Base-by-base conservation (phyloP, 92 coral and sea anemone species). In the Paragorgia papillata region DNA sequence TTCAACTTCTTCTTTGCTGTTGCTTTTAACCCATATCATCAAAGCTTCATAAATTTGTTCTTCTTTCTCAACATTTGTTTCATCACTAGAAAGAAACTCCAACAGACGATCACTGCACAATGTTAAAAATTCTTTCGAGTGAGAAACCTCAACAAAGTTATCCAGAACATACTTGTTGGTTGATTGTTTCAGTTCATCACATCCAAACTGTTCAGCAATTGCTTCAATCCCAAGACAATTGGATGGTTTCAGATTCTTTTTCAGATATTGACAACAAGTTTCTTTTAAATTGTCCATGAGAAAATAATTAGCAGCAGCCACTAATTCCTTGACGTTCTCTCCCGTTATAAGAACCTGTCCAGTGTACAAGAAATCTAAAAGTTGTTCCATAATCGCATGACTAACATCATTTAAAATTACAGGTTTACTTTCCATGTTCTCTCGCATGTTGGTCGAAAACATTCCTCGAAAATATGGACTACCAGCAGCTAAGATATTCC, bases 391-490 rank as follows among this genome's bases (percentile, higher is more conserved):
- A 10, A 94, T 86, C 33, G 90, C 95, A 25, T 86, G 91, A 0
- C 92, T 89, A 53, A 94, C 84, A 85, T 91, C 90, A 66, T 91
- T 92, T 18, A 94, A 85, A 30, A 94, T 89, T 7, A 94, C 94
- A 26, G 98, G 98, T 61, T 94, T 94, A 83, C 88, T 90, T 54
- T 94, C 98, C 68, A 74, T 75, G 27, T 94, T 92, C 59, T 94
- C 98, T 32, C 87, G 86, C 91, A 94, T 92, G 53, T 87, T 90
- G 15, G 89, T 87, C 17, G 97, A 86, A 55, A 94, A 94, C 98
- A 94, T 94, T 14, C 95, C 95, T 4, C 98, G 98, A 75, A 94
- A 94, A 79, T 94, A 94, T 22, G 98, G 98, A 41, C 98, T 94
- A 3, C 95, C 90, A 0, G 98, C 98, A 9, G 98, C 98, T 35